These are phyloP conservation scores for Typhlichthys eigenmanni DNA, from an alignment of 2,797 vertebrate genomes.

Conservation along the genomic window DNA sequence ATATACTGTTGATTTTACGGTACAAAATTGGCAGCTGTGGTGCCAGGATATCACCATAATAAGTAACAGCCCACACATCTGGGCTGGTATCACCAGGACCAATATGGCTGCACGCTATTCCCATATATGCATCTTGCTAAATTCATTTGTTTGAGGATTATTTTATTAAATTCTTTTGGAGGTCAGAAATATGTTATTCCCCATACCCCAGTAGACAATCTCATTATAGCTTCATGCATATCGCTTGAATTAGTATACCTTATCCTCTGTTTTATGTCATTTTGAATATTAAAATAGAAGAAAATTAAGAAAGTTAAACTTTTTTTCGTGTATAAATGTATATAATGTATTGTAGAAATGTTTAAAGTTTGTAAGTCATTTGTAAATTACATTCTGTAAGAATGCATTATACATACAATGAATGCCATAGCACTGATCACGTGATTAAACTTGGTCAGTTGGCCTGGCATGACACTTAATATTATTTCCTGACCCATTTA, in stretches of 20 bases:
- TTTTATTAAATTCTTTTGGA: conserved; percentile 53
- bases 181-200: conserved; percentile 34
- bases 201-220: conserved; percentile 12
- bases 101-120: too few relatives aligned
- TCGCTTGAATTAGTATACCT: conserved; percentile 41
- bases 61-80: too few relatives aligned
- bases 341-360: conserved; percentile 40
- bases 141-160: conserved; percentile 48
- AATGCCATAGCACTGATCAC: conserved; percentile 29
- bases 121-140: conserved; percentile 23
- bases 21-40: too few relatives aligned
- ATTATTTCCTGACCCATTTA: conserved; percentile 68
- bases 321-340: conserved; percentile 20
- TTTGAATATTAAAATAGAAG: neutral
- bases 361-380: neutral
- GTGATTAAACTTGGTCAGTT: conserved; percentile 46
- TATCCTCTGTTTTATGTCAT: neutral
- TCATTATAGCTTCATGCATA: conserved; percentile 47
- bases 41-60: too few relatives aligned
- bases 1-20: too few relatives aligned
- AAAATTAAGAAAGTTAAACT: neutral
- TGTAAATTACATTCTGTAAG: neutral
- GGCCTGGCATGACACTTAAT: neutral
- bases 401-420: conserved; percentile 43
- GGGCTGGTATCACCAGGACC: too few relatives aligned